Evolutionary conservation across 2,113 vertebrate genomes (phyloP), one percentile per base, ranked within the genome.

Genomic region (Rhinoptilus africanus): DNA sequence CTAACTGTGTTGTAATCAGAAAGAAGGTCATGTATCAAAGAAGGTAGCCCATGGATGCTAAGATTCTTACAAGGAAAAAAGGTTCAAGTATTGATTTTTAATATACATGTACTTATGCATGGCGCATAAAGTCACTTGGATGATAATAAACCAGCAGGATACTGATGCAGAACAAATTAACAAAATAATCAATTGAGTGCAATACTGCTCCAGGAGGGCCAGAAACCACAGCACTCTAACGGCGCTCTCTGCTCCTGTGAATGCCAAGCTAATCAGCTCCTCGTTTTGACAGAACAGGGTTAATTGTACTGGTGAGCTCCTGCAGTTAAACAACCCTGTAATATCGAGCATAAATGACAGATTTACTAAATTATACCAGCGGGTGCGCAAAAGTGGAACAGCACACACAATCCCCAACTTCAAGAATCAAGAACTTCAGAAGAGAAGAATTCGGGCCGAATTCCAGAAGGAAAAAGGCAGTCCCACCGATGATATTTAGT

Each of bases 121-220:
- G 50, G 92, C 56, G 35, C 76, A 89, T 78, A 66, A 89, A 95
- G 95, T 79, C 75, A 94, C 86, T 86, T 17, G 68, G 69, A 92
- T 76, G 34, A 88, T 97, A 96, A 97, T 95, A 95, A 97, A 95
- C 53, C 94, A 93, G 93, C 73, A 96, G 91, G 85, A 97, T 27
- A 51, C 53, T 34, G 77, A 97, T 92, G 92, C 78, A 97, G 95
- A 97, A 94, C 96, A 97, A 98, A 97, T 94, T 95, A 96, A 93
- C 67, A 97, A 96, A 96, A 90, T 84, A 97, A 97, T 88, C 95
- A 96, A 94, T 93, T 32, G 81, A 90, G 81, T 97, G 45, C 85
- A 89, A 45, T 87, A 67, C 35, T 89, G 62, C 78, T 95, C 83
- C 32, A 27, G 85, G 63, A 93, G 64, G 89, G 80, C 72, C 43